Evolutionary conservation across 2,113 vertebrate genomes (phyloP).

Genomic region (Cyanoramphus novaezelandiae): DNA sequence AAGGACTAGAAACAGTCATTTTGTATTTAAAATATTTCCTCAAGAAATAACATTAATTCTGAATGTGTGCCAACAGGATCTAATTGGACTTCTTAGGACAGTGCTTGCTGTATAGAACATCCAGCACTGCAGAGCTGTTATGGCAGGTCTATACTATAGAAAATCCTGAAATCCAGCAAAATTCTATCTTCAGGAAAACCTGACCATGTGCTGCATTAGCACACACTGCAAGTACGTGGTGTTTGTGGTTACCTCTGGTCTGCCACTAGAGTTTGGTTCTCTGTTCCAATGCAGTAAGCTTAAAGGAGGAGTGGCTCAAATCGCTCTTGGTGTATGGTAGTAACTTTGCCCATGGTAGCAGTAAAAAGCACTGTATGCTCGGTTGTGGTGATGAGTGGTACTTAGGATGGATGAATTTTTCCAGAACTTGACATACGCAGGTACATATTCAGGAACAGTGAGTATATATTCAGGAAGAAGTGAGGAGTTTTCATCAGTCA

Average conservation of each 20-base stretch:
- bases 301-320: neutral
- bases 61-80: neutral
- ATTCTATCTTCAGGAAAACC: neutral
- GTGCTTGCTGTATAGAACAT: neutral
- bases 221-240: rapidly evolving
- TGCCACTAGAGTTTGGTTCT: neutral
- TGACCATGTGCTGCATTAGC: rapidly evolving
- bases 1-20: neutral
- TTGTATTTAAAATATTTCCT: neutral
- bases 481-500: neutral
- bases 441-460: too few species aligned
- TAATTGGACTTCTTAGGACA: neutral
- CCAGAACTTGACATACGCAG: neutral
- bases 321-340: rapidly evolving
- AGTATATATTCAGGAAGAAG: too few species aligned
- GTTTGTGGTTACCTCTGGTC: neutral
- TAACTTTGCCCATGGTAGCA: neutral
- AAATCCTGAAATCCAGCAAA: neutral
- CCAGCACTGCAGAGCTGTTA: neutral
- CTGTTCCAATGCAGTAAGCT: neutral
- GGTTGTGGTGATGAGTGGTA: neutral
- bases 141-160: neutral
- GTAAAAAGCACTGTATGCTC: neutral
- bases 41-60: neutral
- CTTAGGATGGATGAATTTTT: neutral